phyloP scores from a whole-genome alignment of 2,888 invertebrate genomes.

The Fragum sueziense region DNA sequence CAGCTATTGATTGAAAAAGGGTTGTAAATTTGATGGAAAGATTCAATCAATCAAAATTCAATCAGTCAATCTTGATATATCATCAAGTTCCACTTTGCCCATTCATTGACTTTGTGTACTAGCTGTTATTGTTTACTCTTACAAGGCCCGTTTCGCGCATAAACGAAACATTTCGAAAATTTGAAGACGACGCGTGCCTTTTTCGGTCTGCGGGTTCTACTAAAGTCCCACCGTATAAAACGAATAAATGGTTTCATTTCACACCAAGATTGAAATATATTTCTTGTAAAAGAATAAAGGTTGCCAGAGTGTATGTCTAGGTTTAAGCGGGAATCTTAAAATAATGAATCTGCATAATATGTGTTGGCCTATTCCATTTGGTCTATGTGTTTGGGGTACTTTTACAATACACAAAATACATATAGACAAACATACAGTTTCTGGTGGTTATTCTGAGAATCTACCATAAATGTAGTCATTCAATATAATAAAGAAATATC shows the following conservation, averaged over 20 bases:
- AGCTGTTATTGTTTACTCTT: not conserved
- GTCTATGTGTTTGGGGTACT: not conserved
- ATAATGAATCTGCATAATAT: conserved; percentile 11
- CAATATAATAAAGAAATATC: not conserved
- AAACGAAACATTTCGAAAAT: not conserved
- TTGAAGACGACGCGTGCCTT: not conserved
- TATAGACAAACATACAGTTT: not conserved
- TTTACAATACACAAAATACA: not conserved
- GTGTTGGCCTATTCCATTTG: not conserved
- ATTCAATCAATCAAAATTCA: too few species aligned
- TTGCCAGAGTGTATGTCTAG: not conserved
- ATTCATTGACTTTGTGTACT: too few species aligned
- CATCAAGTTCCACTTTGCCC: too few species aligned
- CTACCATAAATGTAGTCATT: too few species aligned
- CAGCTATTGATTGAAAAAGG: too few species aligned
- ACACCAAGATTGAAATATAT: too few species aligned
- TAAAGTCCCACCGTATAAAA: too few species aligned
- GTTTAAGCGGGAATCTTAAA: conserved; percentile 19
- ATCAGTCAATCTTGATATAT: too few species aligned
- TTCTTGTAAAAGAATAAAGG: not conserved
- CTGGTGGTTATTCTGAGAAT: not conserved
- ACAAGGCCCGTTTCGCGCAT: not conserved
- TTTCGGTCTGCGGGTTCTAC: too few species aligned
- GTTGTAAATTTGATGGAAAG: too few species aligned
- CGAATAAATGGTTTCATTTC: too few species aligned